phyloP scores from a whole-genome alignment of 2,113 vertebrate species.

The Myxocyprinus asiaticus region DNA sequence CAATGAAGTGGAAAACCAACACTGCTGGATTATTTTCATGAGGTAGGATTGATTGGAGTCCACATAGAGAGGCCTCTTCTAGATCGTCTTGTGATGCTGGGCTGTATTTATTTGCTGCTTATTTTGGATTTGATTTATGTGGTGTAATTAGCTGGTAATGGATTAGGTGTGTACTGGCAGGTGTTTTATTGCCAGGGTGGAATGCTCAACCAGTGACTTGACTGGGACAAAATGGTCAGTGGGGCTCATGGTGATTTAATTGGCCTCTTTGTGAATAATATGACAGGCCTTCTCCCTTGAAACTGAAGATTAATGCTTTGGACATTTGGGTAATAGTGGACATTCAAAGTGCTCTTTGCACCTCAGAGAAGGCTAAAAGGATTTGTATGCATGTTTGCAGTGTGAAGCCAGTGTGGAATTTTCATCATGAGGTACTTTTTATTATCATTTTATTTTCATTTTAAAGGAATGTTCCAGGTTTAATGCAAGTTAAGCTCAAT shows the following conservation, averaged over 20 bases:
- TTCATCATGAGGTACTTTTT: neutral
- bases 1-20: conserved; percentile 13
- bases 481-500: too few relatives aligned
- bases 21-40: conserved; percentile 27
- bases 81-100: conserved; percentile 3
- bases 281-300: conserved; percentile 31
- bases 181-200: conserved; percentile 27
- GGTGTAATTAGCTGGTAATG: conserved; percentile 37
- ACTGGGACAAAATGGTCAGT: conserved; percentile 36
- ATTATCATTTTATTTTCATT: neutral
- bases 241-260: conserved; percentile 41
- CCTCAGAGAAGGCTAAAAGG: neutral
- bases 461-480: too few relatives aligned
- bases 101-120: conserved; percentile 40
- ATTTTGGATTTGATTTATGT: conserved; percentile 46
- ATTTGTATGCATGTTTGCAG: conserved; percentile 4
- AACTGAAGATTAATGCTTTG: conserved; percentile 1
- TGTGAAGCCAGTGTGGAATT: neutral
- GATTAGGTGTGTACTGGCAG: conserved; percentile 28
- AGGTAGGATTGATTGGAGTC: conserved; percentile 41
- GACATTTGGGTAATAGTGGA: conserved; percentile 8
- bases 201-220: conserved; percentile 1
- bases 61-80: neutral
- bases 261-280: neutral
- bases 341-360: conserved; percentile 1